Evolutionary conservation across 2,797 vertebrate genomes (phyloP).

Genomic region (Rhabdophis nuchalis): DNA sequence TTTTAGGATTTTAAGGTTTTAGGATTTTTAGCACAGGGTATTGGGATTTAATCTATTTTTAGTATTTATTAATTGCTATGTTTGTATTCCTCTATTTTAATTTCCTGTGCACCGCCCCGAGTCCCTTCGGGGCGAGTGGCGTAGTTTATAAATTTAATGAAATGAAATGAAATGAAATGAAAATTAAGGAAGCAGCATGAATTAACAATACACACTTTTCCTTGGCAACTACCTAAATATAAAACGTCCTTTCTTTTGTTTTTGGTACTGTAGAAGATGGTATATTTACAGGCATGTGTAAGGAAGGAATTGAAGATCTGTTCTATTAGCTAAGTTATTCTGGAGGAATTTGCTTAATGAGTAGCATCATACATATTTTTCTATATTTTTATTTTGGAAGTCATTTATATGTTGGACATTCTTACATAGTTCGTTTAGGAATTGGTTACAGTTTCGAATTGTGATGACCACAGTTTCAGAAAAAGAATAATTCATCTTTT

Average conservation of each 20-base stretch:
- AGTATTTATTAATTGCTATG: too few relatives aligned
- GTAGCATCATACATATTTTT: neutral
- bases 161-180: too few relatives aligned
- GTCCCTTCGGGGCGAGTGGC: too few relatives aligned
- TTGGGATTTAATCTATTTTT: too few relatives aligned
- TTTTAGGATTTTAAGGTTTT: too few relatives aligned
- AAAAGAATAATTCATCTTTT: neutral
- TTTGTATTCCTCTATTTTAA: too few relatives aligned
- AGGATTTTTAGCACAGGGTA: too few relatives aligned
- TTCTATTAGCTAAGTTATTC: neutral
- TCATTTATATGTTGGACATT: neutral
- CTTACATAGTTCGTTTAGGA: neutral
- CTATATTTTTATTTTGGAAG: neutral
- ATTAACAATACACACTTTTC: neutral
- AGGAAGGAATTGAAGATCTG: neutral
- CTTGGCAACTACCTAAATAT: slow-evolving; percentile 15
- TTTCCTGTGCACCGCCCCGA: too few relatives aligned
- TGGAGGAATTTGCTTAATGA: neutral
- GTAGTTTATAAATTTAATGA: too few relatives aligned
- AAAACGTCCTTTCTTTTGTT: neutral
- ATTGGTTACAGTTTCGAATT: neutral
- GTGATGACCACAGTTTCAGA: neutral
- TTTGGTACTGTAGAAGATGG: neutral
- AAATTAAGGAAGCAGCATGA: neutral
- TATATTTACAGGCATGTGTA: neutral